A percentile compares a stretch with the other conserved stretches of the same genome.
These are phyloP conservation scores for Trichogramma pretiosum DNA, from an alignment of 1,140 invertebrate genomes.

Conservation along the genomic window DNA sequence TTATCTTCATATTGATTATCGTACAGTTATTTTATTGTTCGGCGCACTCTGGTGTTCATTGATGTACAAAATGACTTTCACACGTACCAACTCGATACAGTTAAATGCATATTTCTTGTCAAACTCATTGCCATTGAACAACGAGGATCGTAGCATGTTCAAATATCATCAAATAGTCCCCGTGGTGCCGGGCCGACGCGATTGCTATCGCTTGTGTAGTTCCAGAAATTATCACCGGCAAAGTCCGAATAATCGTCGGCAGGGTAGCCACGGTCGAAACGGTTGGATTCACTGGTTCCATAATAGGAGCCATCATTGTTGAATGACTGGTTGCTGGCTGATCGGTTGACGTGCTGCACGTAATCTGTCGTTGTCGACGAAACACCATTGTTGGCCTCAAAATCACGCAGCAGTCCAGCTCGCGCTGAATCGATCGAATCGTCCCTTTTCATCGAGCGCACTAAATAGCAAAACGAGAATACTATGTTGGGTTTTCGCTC, in stretches of 20 bases:
- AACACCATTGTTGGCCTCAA: constrained; percentile 43
- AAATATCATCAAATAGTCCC: constrained; percentile 80
- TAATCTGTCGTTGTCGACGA: no score
- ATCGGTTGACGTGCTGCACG: no score
- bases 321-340: constrained; percentile 40
- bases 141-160: constrained; percentile 28
- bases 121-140: no score
- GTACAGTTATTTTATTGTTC: no score
- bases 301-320: constrained; percentile 44
- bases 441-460: constrained; percentile 43
- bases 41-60: no score
- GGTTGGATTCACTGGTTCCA: constrained; percentile 42
- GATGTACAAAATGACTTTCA: no score
- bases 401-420: constrained; percentile 52
- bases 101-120: no score
- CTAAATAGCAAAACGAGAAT: no score
- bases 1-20: no score
- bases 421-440: constrained; percentile 53
- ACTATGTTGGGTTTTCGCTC: no score
- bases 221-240: constrained; percentile 31
- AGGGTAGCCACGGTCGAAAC: constrained; percentile 37
- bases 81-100: no score
- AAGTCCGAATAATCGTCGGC: constrained; percentile 31
- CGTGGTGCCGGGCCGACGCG: constrained; percentile 58
- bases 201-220: constrained; percentile 29